phyloP scores from a whole-genome alignment of 2,797 vertebrate genomes.

The Microctenopoma steveboyesi region DNA sequence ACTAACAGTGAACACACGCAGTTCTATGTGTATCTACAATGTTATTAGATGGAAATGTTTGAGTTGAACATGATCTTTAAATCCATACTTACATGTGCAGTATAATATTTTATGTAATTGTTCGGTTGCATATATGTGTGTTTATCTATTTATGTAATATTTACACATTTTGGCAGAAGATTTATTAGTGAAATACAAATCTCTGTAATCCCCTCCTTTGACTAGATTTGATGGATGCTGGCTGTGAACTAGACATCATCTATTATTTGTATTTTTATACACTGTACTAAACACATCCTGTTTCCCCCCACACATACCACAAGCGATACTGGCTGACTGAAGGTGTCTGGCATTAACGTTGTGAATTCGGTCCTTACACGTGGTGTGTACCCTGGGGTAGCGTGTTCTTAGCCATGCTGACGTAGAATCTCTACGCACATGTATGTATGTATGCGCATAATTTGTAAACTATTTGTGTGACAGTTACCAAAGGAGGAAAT shows the following conservation, averaged over 20 bases:
- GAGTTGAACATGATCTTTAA: not conserved
- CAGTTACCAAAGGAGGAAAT: constrained; percentile 3
- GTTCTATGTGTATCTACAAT: not conserved
- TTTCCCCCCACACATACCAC: constrained; percentile 2
- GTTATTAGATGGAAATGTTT: not conserved
- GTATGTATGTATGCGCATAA: not conserved
- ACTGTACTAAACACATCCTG: not conserved
- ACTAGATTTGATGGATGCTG: not conserved
- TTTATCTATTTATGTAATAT: not conserved
- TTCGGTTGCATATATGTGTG: not conserved
- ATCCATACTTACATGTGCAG: not conserved
- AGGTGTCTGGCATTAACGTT: constrained; percentile 19
- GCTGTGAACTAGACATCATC: not conserved
- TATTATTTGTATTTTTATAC: constrained; percentile 12
- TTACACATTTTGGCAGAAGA: not conserved
- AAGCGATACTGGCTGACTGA: not conserved
- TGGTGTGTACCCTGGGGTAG: not conserved
- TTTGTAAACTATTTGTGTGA: constrained; percentile 18
- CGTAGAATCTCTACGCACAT: not conserved
- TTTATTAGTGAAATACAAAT: not conserved
- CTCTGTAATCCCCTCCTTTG: not conserved
- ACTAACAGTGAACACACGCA: constrained; percentile 72
- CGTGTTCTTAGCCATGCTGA: not conserved
- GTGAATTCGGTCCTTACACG: constrained; percentile 17
- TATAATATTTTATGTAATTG: not conserved